These are phyloP conservation scores for Dryocosmus kuriphilus DNA, from an alignment of 2,888 invertebrate genomes.

Conservation along the genomic window DNA sequence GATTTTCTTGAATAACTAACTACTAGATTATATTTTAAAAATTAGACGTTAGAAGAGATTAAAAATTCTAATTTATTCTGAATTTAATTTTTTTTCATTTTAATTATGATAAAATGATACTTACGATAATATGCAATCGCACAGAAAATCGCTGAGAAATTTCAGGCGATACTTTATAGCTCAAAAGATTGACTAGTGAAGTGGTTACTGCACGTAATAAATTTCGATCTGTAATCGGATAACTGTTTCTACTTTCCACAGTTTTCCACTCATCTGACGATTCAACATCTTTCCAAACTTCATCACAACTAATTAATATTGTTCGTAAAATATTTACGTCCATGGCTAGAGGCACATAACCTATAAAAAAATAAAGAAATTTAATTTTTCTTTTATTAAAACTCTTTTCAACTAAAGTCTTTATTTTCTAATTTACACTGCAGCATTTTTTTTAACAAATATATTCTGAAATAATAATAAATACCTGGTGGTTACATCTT, in stretches of 20 bases:
- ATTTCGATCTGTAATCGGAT: conserved; percentile 57
- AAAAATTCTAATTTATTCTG: too few relatives aligned
- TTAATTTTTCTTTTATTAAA: neutral
- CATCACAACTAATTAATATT: conserved; percentile 61
- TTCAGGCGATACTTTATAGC: conserved; percentile 68
- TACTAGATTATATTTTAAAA: too few relatives aligned
- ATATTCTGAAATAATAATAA: too few relatives aligned
- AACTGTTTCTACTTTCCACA: conserved; percentile 51
- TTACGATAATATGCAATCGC: conserved; percentile 67
- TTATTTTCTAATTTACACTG: too few relatives aligned
- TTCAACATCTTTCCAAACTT: conserved; percentile 53
- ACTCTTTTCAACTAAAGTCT: too few relatives aligned
- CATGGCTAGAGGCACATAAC: conserved; percentile 52
- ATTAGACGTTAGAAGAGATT: too few relatives aligned
- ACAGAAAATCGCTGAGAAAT: conserved; percentile 70
- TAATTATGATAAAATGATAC: conserved; percentile 49
- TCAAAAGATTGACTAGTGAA: conserved; percentile 64
- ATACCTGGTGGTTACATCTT: too few relatives aligned
- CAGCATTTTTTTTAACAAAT: too few relatives aligned
- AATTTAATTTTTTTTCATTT: too few relatives aligned
- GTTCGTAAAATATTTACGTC: conserved; percentile 63
- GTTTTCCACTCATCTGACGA: conserved; percentile 54
- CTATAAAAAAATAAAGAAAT: neutral
- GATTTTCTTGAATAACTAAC: too few relatives aligned
- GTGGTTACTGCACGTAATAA: conserved; percentile 60